A percentile compares a stretch with the other conserved stretches of the same genome.
Conservation (phyloP, 2,113 vertebrate genomes). For the Antechinus stuartii region DNA sequence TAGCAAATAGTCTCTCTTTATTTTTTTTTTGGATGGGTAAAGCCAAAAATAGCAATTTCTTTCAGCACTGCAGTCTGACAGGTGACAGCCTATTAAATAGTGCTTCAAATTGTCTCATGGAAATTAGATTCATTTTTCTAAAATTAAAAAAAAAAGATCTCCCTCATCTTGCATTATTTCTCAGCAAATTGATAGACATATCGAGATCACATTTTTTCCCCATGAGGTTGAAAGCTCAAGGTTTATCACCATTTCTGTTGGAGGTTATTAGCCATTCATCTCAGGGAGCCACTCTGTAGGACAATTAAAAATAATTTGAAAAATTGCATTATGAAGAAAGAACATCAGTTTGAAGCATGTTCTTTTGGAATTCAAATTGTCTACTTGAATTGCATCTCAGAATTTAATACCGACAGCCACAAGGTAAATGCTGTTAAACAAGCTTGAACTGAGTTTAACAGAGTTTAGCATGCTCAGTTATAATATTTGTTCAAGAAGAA, state of each 20-base stretch:
- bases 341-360: conserved; percentile 49
- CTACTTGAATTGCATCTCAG: conserved; percentile 69
- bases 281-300: conserved; percentile 5
- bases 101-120: conserved; percentile 59
- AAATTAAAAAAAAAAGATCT: conserved; percentile 70
- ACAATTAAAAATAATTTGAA: conserved; percentile 62
- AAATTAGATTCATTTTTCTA: conserved; percentile 68
- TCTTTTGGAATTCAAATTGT: conserved; percentile 68
- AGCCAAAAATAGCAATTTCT: conserved; percentile 27
- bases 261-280: conserved; percentile 50
- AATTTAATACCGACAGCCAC: conserved; percentile 64
- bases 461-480: conserved; percentile 73
- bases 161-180: conserved; percentile 54
- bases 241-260: conserved; percentile 46
- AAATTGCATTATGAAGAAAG: conserved; percentile 46
- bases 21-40: conserved; percentile 28
- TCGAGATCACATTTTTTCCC: conserved; percentile 51
- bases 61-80: conserved; percentile 21
- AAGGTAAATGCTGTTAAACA: conserved; percentile 74
- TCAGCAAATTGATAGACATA: conserved; percentile 63
- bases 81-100: conserved; percentile 57
- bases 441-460: conserved; percentile 74
- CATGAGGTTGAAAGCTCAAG: conserved; percentile 43
- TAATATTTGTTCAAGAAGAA: conserved; percentile 77
- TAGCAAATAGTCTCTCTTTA: conserved; percentile 1